phyloP scores from a whole-genome alignment of 2,797 vertebrate species.

The Eurystomus glaucurus region DNA sequence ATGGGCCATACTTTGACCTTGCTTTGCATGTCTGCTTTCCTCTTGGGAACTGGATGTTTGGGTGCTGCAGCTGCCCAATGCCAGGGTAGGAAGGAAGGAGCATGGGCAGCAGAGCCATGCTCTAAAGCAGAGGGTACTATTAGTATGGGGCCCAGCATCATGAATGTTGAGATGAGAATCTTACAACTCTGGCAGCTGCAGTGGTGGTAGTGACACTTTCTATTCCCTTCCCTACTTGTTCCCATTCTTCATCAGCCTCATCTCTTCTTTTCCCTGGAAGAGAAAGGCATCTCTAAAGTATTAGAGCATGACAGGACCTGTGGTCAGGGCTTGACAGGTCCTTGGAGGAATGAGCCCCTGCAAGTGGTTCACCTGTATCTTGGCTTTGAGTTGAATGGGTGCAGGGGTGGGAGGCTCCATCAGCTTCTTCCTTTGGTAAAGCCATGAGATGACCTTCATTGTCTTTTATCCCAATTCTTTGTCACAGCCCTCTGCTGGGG shows the following conservation, averaged over 20 bases:
- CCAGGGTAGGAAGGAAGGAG: not conserved
- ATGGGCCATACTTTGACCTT: not conserved
- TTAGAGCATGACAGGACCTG: not conserved
- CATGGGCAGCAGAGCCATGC: not conserved
- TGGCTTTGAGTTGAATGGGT: not conserved
- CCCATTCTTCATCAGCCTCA: not conserved
- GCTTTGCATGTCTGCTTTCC: not conserved
- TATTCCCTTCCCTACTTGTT: not conserved
- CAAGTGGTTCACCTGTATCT: not conserved
- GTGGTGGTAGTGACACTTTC: not conserved
- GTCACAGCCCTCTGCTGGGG: not conserved
- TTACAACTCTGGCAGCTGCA: not conserved
- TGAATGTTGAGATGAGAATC: not conserved
- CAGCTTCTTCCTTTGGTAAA: not conserved
- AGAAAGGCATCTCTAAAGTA: not conserved
- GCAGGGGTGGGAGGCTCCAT: not conserved
- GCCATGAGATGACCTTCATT: not conserved
- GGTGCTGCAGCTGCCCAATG: not conserved
- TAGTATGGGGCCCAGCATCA: not conserved
- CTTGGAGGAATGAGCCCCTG: not conserved
- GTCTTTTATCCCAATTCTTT: not conserved
- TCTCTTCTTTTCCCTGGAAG: not conserved
- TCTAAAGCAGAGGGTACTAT: not conserved
- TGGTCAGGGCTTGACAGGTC: not conserved
- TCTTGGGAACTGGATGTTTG: not conserved